Evolutionary conservation across 2,888 invertebrate species (phyloP).

Genomic region (Drosophila barbarae): DNA sequence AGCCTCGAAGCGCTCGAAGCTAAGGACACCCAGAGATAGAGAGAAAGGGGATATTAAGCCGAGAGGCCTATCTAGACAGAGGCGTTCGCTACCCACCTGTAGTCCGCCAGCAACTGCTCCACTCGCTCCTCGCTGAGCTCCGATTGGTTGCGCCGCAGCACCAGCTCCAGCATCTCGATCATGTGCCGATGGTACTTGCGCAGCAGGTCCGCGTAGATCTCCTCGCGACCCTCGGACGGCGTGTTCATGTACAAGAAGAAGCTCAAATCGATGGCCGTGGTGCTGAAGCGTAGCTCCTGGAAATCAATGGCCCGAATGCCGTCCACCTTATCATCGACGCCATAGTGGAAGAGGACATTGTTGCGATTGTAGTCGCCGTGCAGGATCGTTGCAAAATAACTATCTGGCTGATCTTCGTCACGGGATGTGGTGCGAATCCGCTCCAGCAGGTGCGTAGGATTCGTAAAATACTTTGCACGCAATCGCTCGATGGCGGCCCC

Average conservation of each 20-base stretch:
- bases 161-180: constrained; percentile 58
- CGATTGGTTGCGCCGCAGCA: constrained; percentile 58
- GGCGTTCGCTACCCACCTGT: constrained; percentile 42
- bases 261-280: constrained; percentile 75
- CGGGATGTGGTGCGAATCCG: constrained; percentile 57
- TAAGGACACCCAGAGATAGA: constrained; percentile 21
- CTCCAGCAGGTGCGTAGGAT: constrained; percentile 73
- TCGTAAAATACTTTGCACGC: constrained; percentile 63
- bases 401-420: constrained; percentile 55
- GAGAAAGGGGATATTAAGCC: neutral
- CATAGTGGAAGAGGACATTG: constrained; percentile 78
- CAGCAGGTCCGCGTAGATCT: constrained; percentile 67
- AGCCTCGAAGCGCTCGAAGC: constrained; percentile 69
- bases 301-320: constrained; percentile 78
- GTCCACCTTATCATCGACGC: constrained; percentile 49
- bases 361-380: constrained; percentile 79
- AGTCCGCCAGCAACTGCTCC: constrained; percentile 43
- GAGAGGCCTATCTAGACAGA: neutral
- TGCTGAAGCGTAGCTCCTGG: constrained; percentile 77
- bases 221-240: constrained; percentile 53
- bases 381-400: constrained; percentile 70
- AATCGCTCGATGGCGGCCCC: constrained; percentile 57
- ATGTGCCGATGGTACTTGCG: constrained; percentile 68
- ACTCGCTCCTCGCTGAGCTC: constrained; percentile 37
- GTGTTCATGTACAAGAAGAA: constrained; percentile 78